A percentile compares a stretch with the other conserved stretches of the same genome.
Evolutionary conservation across 2,888 invertebrate genomes (phyloP).

Genomic region (Blastobasis lacticolella): DNA sequence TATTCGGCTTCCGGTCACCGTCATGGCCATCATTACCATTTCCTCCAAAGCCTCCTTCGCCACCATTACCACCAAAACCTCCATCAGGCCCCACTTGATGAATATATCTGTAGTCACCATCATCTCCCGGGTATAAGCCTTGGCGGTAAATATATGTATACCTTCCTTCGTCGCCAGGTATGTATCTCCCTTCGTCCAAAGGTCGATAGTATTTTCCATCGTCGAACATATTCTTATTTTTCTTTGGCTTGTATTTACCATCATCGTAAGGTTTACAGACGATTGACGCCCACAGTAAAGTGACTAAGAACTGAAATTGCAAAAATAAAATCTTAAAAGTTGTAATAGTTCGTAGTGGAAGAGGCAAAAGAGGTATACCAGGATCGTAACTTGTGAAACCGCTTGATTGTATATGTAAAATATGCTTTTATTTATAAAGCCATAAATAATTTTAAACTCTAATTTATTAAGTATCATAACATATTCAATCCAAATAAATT

Average conservation of each 20-base stretch:
- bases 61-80: slow-evolving; percentile 36
- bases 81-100: slow-evolving; percentile 53
- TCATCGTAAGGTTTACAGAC: slow-evolving; percentile 41
- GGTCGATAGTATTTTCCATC: slow-evolving; percentile 61
- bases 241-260: slow-evolving; percentile 35
- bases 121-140: slow-evolving; percentile 44
- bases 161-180: slow-evolving; percentile 67
- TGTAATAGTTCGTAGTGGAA: too few relatives aligned
- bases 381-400: too few relatives aligned
- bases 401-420: too few relatives aligned
- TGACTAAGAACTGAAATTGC: slow-evolving; percentile 34
- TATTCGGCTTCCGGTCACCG: slow-evolving; percentile 21
- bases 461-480: too few relatives aligned
- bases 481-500: too few relatives aligned
- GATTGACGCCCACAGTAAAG: slow-evolving; percentile 33
- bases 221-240: slow-evolving; percentile 21
- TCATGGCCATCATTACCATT: slow-evolving; percentile 22
- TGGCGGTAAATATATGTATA: slow-evolving; percentile 62
- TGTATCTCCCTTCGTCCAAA: slow-evolving; percentile 65
- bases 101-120: slow-evolving; percentile 67
- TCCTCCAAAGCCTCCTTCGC: slow-evolving; percentile 27
- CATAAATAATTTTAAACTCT: too few relatives aligned
- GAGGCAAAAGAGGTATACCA: too few relatives aligned
- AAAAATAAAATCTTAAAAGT: background rate
- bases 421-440: too few relatives aligned